These are phyloP conservation scores for Hypena proboscidalis DNA, from an alignment of 2,888 invertebrate species.

Conservation along the genomic window DNA sequence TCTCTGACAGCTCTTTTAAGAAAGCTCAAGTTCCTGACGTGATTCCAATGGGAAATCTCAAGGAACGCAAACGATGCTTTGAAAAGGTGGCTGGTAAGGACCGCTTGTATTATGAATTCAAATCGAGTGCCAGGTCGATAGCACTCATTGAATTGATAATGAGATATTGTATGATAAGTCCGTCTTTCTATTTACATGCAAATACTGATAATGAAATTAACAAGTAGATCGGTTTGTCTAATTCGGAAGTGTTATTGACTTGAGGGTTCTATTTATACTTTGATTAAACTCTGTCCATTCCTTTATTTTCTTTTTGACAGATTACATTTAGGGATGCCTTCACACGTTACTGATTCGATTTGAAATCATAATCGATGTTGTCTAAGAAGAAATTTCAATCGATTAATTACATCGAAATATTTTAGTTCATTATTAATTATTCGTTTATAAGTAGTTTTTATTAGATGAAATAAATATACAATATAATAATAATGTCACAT, in stretches of 20 bases:
- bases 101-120: conserved; percentile 40
- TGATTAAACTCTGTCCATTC: too few relatives aligned
- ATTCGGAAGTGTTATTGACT: too few relatives aligned
- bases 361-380: not conserved
- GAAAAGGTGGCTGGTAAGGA: conserved; percentile 39
- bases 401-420: too few relatives aligned
- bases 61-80: conserved; percentile 38
- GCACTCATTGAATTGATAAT: conserved; percentile 31
- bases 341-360: too few relatives aligned
- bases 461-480: too few relatives aligned
- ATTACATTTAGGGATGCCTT: too few relatives aligned
- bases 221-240: not conserved
- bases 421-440: too few relatives aligned
- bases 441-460: too few relatives aligned
- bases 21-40: conserved; percentile 27
- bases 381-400: too few relatives aligned
- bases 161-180: conserved; percentile 25
- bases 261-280: too few relatives aligned
- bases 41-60: conserved; percentile 49
- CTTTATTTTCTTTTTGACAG: too few relatives aligned
- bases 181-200: conserved; percentile 2
- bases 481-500: too few relatives aligned
- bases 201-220: not conserved
- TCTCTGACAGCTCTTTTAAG: conserved; percentile 24
- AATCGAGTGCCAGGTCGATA: conserved; percentile 33